Percentiles rank a stretch among this genome's conserved stretches.
Evolutionary conservation across 2,797 vertebrate species (phyloP).

Genomic region (Micromesistius poutassou): DNA sequence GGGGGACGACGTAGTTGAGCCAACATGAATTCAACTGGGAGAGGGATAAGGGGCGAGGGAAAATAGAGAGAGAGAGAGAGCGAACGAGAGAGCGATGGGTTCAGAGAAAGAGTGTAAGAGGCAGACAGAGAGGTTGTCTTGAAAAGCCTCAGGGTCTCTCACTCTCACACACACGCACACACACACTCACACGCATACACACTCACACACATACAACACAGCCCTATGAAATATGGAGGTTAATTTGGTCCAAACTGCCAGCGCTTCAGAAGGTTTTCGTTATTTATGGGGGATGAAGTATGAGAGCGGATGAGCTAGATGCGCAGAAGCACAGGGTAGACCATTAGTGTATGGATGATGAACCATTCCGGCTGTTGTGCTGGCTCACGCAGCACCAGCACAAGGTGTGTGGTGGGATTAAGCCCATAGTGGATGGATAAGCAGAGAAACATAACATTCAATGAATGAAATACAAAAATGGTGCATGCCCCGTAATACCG

Average conservation of each 20-base stretch:
- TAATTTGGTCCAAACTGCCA: conserved; percentile 43
- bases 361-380: conserved; percentile 7
- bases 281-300: conserved; percentile 31
- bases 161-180: not conserved
- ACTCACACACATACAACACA: conserved; percentile 38
- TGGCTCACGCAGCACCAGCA: not conserved
- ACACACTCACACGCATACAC: conserved; percentile 7
- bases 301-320: conserved; percentile 12
- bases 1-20: not conserved
- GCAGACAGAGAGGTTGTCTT: conserved; percentile 23
- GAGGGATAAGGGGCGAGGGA: not conserved
- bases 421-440: not conserved
- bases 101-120: conserved; percentile 5
- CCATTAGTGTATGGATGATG: not conserved
- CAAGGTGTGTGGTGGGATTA: not conserved
- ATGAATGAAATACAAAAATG: not conserved
- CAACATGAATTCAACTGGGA: not conserved
- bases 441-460: not conserved
- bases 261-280: conserved; percentile 30
- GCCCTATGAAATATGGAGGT: conserved; percentile 46
- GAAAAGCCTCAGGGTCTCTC: conserved; percentile 31
- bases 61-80: not conserved
- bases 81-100: not conserved
- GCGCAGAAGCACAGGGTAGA: not conserved
- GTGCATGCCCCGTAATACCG: too few species aligned